Percentiles rank a stretch among this genome's conserved stretches.
Conservation (phyloP, 2,113 vertebrate genomes). For the Grammomys dolichurus region DNA sequence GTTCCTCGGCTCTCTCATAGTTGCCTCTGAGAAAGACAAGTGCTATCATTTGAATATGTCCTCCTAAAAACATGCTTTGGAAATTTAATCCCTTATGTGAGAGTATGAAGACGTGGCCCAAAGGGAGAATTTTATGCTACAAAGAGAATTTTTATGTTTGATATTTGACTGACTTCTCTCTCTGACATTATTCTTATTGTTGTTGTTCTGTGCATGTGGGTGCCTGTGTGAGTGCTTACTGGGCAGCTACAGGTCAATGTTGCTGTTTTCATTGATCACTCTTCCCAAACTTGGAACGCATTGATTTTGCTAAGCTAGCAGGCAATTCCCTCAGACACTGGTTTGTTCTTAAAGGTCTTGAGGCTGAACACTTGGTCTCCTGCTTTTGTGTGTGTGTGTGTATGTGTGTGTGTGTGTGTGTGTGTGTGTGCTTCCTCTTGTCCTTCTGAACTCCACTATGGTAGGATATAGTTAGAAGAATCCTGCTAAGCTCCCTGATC, state of each 20-base stretch:
- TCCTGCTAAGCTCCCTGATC: not conserved
- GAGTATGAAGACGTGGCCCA: not conserved
- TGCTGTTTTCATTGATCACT: not conserved
- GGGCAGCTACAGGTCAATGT: not conserved
- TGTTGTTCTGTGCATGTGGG: not conserved
- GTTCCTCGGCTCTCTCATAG: not conserved
- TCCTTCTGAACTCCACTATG: not conserved
- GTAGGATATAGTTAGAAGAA: not conserved
- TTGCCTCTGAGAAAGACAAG: not conserved
- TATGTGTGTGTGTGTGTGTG: too few relatives aligned
- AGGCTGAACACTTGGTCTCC: not conserved
- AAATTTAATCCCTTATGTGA: not conserved
- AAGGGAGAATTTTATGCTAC: not conserved
- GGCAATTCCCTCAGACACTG: not conserved
- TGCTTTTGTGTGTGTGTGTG: not conserved
- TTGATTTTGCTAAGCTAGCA: not conserved
- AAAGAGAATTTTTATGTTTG: not conserved
- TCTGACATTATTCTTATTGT: not conserved
- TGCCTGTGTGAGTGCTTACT: too few relatives aligned
- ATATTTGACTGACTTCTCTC: not conserved
- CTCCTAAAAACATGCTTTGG: not conserved
- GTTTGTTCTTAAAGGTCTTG: not conserved
- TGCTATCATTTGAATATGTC: not conserved
- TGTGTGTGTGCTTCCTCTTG: too few relatives aligned
- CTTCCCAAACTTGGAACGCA: not conserved